These are phyloP conservation scores for Hylaea fasciaria DNA, from an alignment of 2,888 invertebrate species.

Conservation along the genomic window DNA sequence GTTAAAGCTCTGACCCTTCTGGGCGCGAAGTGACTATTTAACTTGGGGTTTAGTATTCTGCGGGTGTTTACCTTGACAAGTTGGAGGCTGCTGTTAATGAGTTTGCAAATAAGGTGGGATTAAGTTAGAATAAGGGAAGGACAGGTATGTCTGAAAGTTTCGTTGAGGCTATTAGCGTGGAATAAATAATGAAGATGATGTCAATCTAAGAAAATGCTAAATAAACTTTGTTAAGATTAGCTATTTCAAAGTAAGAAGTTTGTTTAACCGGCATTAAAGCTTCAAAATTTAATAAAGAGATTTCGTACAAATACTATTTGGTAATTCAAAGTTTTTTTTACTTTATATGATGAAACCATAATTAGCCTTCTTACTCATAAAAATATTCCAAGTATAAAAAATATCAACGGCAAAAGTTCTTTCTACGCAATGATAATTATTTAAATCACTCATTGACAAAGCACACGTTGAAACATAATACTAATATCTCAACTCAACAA, in stretches of 20 bases:
- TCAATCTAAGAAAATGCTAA: background rate
- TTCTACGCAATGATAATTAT: background rate
- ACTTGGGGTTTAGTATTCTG: constrained; percentile 39
- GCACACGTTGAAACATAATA: background rate
- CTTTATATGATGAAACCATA: too few species aligned
- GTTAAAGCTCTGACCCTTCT: constrained; percentile 44
- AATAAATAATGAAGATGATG: constrained; percentile 11
- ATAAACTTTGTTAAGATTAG: too few species aligned
- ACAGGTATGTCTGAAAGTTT: constrained; percentile 21
- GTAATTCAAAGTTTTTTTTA: too few species aligned
- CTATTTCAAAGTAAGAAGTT: too few species aligned
- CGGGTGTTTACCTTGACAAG: constrained; percentile 39
- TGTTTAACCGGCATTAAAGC: too few species aligned
- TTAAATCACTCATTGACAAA: background rate
- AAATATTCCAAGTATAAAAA: too few species aligned
- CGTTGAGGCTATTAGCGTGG: constrained; percentile 17
- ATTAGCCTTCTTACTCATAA: too few species aligned
- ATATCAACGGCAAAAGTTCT: too few species aligned
- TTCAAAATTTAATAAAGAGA: too few species aligned
- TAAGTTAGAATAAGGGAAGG: constrained; percentile 31
- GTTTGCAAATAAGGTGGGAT: constrained; percentile 38
- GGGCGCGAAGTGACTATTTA: constrained; percentile 40
- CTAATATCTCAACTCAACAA: constrained; percentile 12
- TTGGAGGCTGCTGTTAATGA: constrained; percentile 38
- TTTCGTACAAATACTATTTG: too few species aligned